These are phyloP conservation scores for Icerya purchasi DNA, from an alignment of 2,888 invertebrate species.

Conservation along the genomic window DNA sequence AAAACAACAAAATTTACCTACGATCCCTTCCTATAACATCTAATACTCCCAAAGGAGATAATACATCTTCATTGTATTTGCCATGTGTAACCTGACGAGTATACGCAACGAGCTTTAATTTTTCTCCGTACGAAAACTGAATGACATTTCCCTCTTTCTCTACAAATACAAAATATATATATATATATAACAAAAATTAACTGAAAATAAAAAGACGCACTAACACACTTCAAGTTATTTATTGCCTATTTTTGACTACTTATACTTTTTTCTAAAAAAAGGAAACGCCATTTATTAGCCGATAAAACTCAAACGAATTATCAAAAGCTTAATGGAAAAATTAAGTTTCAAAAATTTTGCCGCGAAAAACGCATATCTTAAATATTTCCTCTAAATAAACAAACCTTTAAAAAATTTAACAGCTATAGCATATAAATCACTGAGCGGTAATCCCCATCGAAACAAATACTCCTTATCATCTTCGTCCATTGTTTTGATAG, in stretches of 20 bases:
- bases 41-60: slow-evolving; percentile 67
- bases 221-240: too few relatives aligned
- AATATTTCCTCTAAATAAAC: slow-evolving; percentile 9
- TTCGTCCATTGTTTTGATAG: slow-evolving; percentile 5
- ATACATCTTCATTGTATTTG: slow-evolving; percentile 41
- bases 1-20: too few relatives aligned
- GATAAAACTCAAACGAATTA: too few relatives aligned
- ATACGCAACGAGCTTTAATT: slow-evolving; percentile 71
- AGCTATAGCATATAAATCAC: slow-evolving; percentile 72
- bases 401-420: slow-evolving; percentile 84
- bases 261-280: too few relatives aligned
- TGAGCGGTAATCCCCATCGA: slow-evolving; percentile 41
- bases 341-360: not conserved
- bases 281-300: too few relatives aligned
- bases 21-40: slow-evolving; percentile 90
- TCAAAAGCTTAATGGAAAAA: not conserved
- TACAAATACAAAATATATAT: slow-evolving; percentile 27
- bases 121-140: slow-evolving; percentile 81
- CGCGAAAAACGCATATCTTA: not conserved
- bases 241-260: too few relatives aligned
- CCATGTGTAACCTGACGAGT: slow-evolving; percentile 81
- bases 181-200: slow-evolving; percentile 2
- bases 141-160: slow-evolving; percentile 96
- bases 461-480: slow-evolving; percentile 21
- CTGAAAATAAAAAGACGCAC: not conserved